Evolutionary conservation across 1,140 invertebrate species (phyloP), one percentile per base, ranked within the genome.

Genomic region (Phymorhynchus buccinoides): DNA sequence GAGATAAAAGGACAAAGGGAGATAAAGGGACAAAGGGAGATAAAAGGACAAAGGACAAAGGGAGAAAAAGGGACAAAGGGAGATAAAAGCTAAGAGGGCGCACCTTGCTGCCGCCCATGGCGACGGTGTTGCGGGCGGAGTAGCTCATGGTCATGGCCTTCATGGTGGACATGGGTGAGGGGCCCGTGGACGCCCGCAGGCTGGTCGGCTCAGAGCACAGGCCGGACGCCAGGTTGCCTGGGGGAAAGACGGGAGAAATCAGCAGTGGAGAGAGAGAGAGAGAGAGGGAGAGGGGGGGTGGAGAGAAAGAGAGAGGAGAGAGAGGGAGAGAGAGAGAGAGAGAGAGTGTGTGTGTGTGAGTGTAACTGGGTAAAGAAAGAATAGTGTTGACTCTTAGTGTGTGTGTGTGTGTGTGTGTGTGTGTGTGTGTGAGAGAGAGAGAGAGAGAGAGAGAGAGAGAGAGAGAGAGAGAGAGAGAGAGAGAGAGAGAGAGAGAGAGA

Each of bases 191-290:
- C 0, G 79, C 79, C 66, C 80, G 79, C 44, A 56, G 27, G 18
- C 82, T 79, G 2, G 86, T 73, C 68, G 77, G 80, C 22, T 52
- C 79, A 16, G 48, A 79, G 30, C 86, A 86, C 41, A 79, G 89
- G 44, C 87, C 89, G 68, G 88, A 89, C 1, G 89, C 87, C 22
- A 92, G 89, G 82, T 92, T 92, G 71, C 91, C 91, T 92, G 86
- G n/a, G n/a, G n/a, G n/a, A n/a, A n/a, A n/a, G n/a, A n/a, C n/a
- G n/a, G n/a, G n/a, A n/a, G n/a, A n/a, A n/a, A n/a, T n/a, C n/a
- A n/a, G n/a, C n/a, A n/a, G n/a, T n/a, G n/a, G n/a, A n/a, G n/a
- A n/a, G n/a, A n/a, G n/a, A n/a, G n/a, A n/a, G n/a, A n/a, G n/a
- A n/a, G n/a, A n/a, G n/a, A n/a, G n/a, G n/a, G n/a, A n/a, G n/a